phyloP scores from a whole-genome alignment of 2,797 vertebrate genomes.

The Cyclura pinguis region DNA sequence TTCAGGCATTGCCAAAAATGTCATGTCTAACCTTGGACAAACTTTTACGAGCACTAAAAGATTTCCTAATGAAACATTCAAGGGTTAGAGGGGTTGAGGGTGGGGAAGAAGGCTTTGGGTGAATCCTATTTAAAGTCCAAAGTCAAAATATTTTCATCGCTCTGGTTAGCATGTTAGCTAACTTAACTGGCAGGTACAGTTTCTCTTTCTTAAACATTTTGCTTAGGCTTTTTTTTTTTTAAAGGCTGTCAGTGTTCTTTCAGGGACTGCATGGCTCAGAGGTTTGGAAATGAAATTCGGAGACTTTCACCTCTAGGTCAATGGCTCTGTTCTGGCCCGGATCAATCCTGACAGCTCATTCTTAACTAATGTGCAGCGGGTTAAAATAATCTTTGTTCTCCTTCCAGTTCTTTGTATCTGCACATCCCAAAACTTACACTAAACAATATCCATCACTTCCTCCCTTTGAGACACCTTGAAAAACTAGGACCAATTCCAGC shows the following conservation, averaged over 20 bases:
- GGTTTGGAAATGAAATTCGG: slow-evolving; percentile 70
- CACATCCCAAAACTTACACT: slow-evolving; percentile 42
- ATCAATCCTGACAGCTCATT: slow-evolving; percentile 44
- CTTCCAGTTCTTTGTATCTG: slow-evolving; percentile 61
- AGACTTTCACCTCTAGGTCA: slow-evolving; percentile 70
- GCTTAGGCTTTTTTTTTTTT: slow-evolving; percentile 61
- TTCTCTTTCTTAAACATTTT: slow-evolving; percentile 63
- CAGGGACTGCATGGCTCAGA: slow-evolving; percentile 73
- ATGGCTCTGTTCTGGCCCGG: slow-evolving; percentile 67
- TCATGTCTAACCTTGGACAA: slow-evolving; percentile 53
- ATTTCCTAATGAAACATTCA: slow-evolving; percentile 53
- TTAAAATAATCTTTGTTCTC: slow-evolving; percentile 70
- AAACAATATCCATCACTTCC: slow-evolving; percentile 65
- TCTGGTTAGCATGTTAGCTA: slow-evolving; percentile 53
- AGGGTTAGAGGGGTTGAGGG: not conserved
- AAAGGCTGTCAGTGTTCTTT: slow-evolving; percentile 73
- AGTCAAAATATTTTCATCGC: slow-evolving; percentile 58
- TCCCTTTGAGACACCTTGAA: slow-evolving; percentile 57
- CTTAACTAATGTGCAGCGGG: slow-evolving; percentile 52
- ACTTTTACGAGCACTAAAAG: slow-evolving; percentile 62
- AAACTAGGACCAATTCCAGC: slow-evolving; percentile 64
- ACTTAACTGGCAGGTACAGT: slow-evolving; percentile 54
- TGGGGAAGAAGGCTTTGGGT: not conserved
- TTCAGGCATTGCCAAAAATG: slow-evolving; percentile 65
- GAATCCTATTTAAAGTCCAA: slow-evolving; percentile 43